These are phyloP conservation scores for Nipponacmea schrenckii DNA, from an alignment of 2,888 invertebrate genomes.

Conservation along the genomic window DNA sequence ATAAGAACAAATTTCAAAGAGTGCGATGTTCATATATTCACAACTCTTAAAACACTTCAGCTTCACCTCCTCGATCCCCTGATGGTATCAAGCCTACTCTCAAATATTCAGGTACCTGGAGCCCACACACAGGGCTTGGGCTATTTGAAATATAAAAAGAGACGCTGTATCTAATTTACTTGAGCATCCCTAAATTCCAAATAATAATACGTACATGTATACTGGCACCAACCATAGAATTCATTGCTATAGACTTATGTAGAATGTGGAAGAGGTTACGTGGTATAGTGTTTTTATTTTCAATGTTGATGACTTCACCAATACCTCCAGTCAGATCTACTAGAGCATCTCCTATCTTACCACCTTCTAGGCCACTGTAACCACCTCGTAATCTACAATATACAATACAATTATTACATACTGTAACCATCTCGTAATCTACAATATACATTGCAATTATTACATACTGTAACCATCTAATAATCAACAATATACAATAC, in stretches of 20 bases:
- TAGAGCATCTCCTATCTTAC: constrained; percentile 58
- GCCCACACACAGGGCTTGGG: too few relatives aligned
- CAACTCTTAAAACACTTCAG: too few relatives aligned
- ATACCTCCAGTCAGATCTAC: constrained; percentile 65
- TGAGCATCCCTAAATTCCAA: too few relatives aligned
- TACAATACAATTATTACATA: background rate
- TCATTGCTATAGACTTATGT: constrained; percentile 53
- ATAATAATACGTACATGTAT: constrained; percentile 48
- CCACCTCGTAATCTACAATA: constrained; percentile 54
- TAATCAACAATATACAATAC: too few relatives aligned
- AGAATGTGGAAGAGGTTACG: constrained; percentile 53
- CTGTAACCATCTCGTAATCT: background rate
- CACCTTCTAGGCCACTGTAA: constrained; percentile 61
- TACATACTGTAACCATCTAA: too few relatives aligned
- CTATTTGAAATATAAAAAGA: too few relatives aligned
- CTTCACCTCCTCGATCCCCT: too few relatives aligned
- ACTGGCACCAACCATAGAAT: constrained; percentile 55
- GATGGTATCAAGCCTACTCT: too few relatives aligned
- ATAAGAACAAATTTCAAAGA: too few relatives aligned
- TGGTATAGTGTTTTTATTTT: constrained; percentile 43
- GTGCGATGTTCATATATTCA: too few relatives aligned
- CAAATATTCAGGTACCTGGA: too few relatives aligned
- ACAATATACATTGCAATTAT: background rate
- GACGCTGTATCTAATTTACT: too few relatives aligned
- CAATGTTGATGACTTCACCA: constrained; percentile 54